Evolutionary conservation across 2,113 vertebrate genomes (phyloP).

Genomic region (Varanus salvator): DNA sequence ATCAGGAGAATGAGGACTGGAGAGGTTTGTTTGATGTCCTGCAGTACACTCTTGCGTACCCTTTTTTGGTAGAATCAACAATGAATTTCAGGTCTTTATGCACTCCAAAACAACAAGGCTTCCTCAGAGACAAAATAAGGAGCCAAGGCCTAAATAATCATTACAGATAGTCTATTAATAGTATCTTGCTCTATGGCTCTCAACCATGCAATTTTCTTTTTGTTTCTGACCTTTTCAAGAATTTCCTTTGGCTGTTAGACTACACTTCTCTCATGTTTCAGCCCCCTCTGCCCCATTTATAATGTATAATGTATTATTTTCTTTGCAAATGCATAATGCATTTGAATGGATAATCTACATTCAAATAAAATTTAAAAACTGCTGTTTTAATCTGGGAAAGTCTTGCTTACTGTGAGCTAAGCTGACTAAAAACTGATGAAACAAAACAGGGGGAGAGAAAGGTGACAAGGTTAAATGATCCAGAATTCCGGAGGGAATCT

Average conservation of each 20-base stretch:
- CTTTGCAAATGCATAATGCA: conserved; percentile 69
- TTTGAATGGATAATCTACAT: conserved; percentile 69
- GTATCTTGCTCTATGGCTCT: conserved; percentile 77
- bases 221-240: conserved; percentile 79
- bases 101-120: conserved; percentile 80
- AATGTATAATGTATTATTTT: conserved; percentile 76
- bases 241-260: conserved; percentile 77
- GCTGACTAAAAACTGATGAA: conserved; percentile 65
- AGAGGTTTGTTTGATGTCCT: conserved; percentile 78
- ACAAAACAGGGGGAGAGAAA: conserved; percentile 31
- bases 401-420: conserved; percentile 59
- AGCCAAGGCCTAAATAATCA: conserved; percentile 83
- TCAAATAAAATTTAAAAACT: conserved; percentile 70
- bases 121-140: conserved; percentile 86
- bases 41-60: conserved; percentile 71
- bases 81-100: conserved; percentile 86
- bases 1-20: conserved; percentile 78
- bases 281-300: conserved; percentile 37
- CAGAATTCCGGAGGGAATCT: conserved; percentile 64
- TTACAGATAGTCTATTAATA: conserved; percentile 79
- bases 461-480: conserved; percentile 49
- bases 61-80: conserved; percentile 85
- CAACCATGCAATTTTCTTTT: conserved; percentile 70
- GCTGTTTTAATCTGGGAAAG: conserved; percentile 72
- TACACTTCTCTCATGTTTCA: conserved; percentile 75